Base-by-base conservation (phyloP, 2,888 invertebrate genomes). In the Dicyrtoma fusca region DNA sequence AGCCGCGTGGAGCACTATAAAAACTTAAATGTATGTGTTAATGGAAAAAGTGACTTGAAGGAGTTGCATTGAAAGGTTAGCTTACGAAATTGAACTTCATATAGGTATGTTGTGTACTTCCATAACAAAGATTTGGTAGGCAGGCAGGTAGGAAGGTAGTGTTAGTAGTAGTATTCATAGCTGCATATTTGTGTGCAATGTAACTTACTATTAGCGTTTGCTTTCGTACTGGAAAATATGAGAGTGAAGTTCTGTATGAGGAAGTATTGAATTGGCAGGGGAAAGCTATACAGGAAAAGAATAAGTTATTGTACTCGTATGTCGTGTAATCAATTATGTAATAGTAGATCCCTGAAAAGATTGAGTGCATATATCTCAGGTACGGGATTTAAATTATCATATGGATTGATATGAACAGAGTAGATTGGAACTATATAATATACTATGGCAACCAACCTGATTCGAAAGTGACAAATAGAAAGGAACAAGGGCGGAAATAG, bases 401-500 rank as follows among this genome's bases (percentile, higher is more conserved):
- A 34, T 34, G 3, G 34, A 3, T 34, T 34, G n/a, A n/a, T n/a
- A n/a, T n/a, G n/a, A n/a, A n/a, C n/a, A 34, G 34, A 34, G 8
- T 34, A 34, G 34, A 34, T 5, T 34, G 34, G 34, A 34, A 34
- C 26, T 61, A 14, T 6, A 1, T n/a, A n/a, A n/a, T n/a, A n/a
- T n/a, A n/a, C n/a, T n/a, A n/a, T n/a, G n/a, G n/a, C n/a, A n/a
- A n/a, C 4, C 34, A 5, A 34, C 34, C 34, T 34, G 34, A 34
- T 34, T 34, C 34, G 34, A 68, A 57, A 45, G 68, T 68, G 62
- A 64, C 57, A 59, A 57, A 65, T 57, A 71, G 63, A 64, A 47
- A 49, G 59, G 53, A 25, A 34, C 45, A 45, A 68, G 68, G 57
- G 62, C 61, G 68, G 68, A 64, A 73, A 73, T 69, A 25, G 71